Evolutionary conservation across 2,888 invertebrate genomes (phyloP).

Genomic region (Arge pagana): DNA sequence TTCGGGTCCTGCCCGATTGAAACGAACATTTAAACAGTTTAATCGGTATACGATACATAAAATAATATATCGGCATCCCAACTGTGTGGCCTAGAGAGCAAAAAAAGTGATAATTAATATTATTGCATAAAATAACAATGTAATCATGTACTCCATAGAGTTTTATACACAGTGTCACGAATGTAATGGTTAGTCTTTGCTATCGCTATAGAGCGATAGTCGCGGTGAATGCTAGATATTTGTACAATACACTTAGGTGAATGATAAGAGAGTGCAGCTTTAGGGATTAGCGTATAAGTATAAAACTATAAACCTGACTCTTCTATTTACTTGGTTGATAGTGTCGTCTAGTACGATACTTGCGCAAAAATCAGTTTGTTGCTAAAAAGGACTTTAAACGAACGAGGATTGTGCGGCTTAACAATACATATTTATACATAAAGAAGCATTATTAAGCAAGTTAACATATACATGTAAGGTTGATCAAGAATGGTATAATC

Average conservation of each 20-base stretch:
- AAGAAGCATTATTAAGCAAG: constrained; percentile 55
- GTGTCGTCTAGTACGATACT: constrained; percentile 19
- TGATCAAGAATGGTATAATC: constrained; percentile 57
- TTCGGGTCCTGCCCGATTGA: constrained; percentile 52
- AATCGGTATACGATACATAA: constrained; percentile 39
- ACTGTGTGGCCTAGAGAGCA: constrained; percentile 58
- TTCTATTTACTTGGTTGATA: constrained; percentile 51
- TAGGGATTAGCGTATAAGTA: constrained; percentile 55
- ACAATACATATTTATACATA: constrained; percentile 58
- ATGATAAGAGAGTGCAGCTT: constrained; percentile 57
- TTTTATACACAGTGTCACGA: constrained; percentile 59
- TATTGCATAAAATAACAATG: constrained; percentile 48
- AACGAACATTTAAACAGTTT: constrained; percentile 42
- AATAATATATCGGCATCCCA: constrained; percentile 50
- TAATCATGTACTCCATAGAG: constrained; percentile 59
- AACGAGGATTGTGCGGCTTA: constrained; percentile 53
- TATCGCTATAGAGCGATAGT: constrained; percentile 44
- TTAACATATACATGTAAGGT: constrained; percentile 56
- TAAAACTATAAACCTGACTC: constrained; percentile 45
- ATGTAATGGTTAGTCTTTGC: constrained; percentile 56
- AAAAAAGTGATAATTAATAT: constrained; percentile 57
- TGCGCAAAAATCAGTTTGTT: constrained; percentile 53
- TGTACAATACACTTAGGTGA: constrained; percentile 58
- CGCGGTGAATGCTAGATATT: constrained; percentile 56
- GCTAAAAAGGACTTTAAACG: constrained; percentile 50